A percentile compares a stretch with the other conserved stretches of the same genome.
These are phyloP conservation scores for Lagria hirta DNA, from an alignment of 2,888 invertebrate genomes.

Conservation along the genomic window DNA sequence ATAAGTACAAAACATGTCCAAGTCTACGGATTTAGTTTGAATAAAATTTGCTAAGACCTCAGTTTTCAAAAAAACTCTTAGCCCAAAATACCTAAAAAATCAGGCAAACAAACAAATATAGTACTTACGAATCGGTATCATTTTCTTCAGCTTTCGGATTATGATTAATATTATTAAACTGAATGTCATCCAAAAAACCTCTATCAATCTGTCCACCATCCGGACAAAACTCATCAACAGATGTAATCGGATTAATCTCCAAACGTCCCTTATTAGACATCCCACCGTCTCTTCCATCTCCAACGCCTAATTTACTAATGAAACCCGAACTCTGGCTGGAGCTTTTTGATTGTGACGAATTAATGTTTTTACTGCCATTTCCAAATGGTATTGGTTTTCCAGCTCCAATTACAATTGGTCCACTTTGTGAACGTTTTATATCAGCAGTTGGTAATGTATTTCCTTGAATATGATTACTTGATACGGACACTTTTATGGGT, in stretches of 20 bases:
- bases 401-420: constrained; percentile 53
- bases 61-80: no score
- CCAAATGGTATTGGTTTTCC: constrained; percentile 54
- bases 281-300: constrained; percentile 50
- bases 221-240: constrained; percentile 73
- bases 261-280: constrained; percentile 44
- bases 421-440: constrained; percentile 52
- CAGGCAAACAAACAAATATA: neutral
- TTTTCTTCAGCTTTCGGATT: constrained; percentile 47
- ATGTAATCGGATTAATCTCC: constrained; percentile 50
- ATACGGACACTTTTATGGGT: constrained; percentile 23
- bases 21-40: no score
- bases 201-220: constrained; percentile 75
- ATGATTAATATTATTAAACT: constrained; percentile 48
- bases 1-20: no score
- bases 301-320: constrained; percentile 46
- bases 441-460: constrained; percentile 49
- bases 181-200: constrained; percentile 72
- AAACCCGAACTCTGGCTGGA: constrained; percentile 48
- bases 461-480: constrained; percentile 19
- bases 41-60: no score
- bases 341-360: constrained; percentile 42
- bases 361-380: constrained; percentile 30
- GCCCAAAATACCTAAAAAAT: no score
- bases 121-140: constrained; percentile 60